Conservation (phyloP, 2,888 invertebrate genomes). For the Oscheius sp. region DNA sequence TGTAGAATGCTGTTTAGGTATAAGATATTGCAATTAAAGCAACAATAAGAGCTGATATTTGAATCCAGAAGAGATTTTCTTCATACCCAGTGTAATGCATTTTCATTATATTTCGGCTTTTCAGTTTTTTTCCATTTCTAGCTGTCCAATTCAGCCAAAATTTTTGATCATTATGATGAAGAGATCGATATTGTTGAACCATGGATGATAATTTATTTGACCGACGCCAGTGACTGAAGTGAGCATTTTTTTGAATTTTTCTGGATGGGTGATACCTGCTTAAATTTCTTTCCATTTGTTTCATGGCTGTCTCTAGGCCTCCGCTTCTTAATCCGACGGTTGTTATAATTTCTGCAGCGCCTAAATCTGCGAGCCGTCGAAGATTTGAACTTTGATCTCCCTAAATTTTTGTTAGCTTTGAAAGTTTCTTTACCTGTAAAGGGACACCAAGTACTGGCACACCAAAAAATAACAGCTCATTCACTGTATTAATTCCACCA, state of each 20-base stretch:
- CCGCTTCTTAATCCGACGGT: constrained; percentile 58
- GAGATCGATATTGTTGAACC: constrained; percentile 53
- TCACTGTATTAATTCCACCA: constrained; percentile 69
- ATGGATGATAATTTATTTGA: constrained; percentile 51
- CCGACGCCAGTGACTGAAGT: constrained; percentile 47
- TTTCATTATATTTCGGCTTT: constrained; percentile 40
- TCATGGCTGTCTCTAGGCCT: constrained; percentile 49
- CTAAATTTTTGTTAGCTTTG: constrained; percentile 33
- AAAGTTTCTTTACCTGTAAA: constrained; percentile 57
- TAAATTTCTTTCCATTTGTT: constrained; percentile 50
- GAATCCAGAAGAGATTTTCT: constrained; percentile 50
- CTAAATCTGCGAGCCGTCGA: constrained; percentile 64
- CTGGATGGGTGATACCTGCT: constrained; percentile 24
- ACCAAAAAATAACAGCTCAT: constrained; percentile 65
- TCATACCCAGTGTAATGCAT: constrained; percentile 50
- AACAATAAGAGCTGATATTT: not conserved
- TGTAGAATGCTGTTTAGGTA: no score
- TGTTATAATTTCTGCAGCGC: constrained; percentile 58
- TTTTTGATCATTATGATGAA: constrained; percentile 53
- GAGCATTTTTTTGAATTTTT: not conserved
- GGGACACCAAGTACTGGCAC: constrained; percentile 68
- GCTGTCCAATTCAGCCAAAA: constrained; percentile 61
- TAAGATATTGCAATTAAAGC: no score
- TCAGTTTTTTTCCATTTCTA: constrained; percentile 55
- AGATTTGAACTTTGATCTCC: constrained; percentile 69